Conservation (phyloP, 2,797 vertebrate species). For the Notolepis coatsorum region DNA sequence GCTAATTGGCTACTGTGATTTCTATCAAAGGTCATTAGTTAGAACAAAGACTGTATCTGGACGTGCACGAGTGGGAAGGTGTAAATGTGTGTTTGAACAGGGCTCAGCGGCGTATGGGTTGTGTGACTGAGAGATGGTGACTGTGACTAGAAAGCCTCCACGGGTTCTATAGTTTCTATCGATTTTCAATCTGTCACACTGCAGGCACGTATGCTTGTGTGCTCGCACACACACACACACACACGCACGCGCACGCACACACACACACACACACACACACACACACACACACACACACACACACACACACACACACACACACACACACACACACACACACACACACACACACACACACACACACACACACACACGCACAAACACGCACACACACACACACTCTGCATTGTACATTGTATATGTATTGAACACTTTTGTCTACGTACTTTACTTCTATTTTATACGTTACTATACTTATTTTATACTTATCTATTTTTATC, state of each 20-base stretch:
- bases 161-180: slow-evolving; percentile 29
- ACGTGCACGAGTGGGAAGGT: slow-evolving; percentile 10
- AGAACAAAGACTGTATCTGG: slow-evolving; percentile 55
- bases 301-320: slow-evolving; percentile 1
- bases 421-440: too few relatives aligned
- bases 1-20: slow-evolving; percentile 74
- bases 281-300: slow-evolving; percentile 1
- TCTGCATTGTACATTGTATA: too few relatives aligned
- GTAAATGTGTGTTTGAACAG: slow-evolving; percentile 26
- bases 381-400: too few relatives aligned
- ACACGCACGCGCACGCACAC: neutral
- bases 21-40: slow-evolving; percentile 69
- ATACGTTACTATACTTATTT: too few relatives aligned
- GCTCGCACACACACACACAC: slow-evolving; percentile 8
- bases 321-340: slow-evolving; percentile 4
- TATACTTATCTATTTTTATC: too few relatives aligned
- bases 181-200: slow-evolving; percentile 54
- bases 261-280: slow-evolving; percentile 19
- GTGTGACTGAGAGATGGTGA: slow-evolving; percentile 22
- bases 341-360: too few relatives aligned
- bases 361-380: too few relatives aligned
- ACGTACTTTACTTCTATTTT: too few relatives aligned
- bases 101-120: slow-evolving; percentile 8
- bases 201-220: neutral
- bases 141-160: slow-evolving; percentile 35